phyloP scores from a whole-genome alignment of 1,140 invertebrate species.

The Anastrepha obliqua region DNA sequence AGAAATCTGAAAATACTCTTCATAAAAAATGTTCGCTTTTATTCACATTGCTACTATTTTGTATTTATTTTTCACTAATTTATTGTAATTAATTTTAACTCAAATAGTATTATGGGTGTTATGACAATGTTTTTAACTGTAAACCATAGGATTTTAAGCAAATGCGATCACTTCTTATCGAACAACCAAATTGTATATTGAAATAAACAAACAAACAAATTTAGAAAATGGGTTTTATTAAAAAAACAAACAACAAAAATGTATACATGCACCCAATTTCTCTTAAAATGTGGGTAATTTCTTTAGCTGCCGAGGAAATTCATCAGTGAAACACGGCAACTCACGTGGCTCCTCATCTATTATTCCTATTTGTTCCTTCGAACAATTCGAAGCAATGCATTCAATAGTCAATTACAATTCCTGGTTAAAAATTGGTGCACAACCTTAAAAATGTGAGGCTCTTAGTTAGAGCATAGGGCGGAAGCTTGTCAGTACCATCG shows the following conservation, averaged over 20 bases:
- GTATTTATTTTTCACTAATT: constrained; percentile 43
- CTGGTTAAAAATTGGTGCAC: too few species aligned
- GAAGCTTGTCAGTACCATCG: too few species aligned
- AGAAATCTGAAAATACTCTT: not conserved
- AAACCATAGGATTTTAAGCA: not conserved
- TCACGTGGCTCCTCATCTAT: too few species aligned
- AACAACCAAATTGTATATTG: not conserved
- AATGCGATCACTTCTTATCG: not conserved
- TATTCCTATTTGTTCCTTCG: too few species aligned
- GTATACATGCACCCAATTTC: too few species aligned
- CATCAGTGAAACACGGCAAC: too few species aligned
- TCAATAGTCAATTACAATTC: too few species aligned
- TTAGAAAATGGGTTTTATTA: not conserved
- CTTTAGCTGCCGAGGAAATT: too few species aligned
- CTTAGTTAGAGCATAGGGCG: too few species aligned
- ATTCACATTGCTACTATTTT: not conserved
- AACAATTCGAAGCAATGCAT: too few species aligned
- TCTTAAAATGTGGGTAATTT: too few species aligned
- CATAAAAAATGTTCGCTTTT: not conserved
- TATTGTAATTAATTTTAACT: constrained; percentile 29
- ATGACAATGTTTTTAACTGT: not conserved
- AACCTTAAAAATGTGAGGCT: too few species aligned
- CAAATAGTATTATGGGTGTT: constrained; percentile 47
- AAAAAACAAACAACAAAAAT: not conserved
- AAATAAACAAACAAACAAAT: not conserved